Evolutionary conservation across 64 coral and sea anemone species (phyloP), one percentile per base, ranked within the genome.

Genomic region (Montipora efflorescens): DNA sequence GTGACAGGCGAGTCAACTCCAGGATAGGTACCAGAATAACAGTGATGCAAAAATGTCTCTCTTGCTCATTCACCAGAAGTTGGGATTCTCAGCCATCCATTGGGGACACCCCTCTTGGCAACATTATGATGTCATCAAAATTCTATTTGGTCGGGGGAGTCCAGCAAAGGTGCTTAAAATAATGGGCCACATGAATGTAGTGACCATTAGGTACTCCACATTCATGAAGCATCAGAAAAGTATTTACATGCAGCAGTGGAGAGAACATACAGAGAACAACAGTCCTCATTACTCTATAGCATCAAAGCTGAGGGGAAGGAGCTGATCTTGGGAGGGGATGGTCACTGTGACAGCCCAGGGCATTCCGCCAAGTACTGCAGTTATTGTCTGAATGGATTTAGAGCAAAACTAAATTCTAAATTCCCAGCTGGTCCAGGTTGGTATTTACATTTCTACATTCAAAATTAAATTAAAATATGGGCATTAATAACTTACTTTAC

Each of bases 131-230:
- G 88, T 90, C 73, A 13, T 77, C 48, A 62, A 21, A 64, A 90
- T 90, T 5, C 64, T 90, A 2, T 90, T 90, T 89, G 87, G 73
- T 58, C 73, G 87, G 2, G 75, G 58, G n/a, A 90, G 88, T 21
- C 88, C 88, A 62, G 51, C 88, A 8, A 90, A 90, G 48, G 57
- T 90, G 5, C 47, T 90, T 20, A 90, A 79, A 68, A 90, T 90
- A 48, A 48, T 90, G 51, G 67, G 46, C 10, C 88, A 90, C 58
- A 90, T 90, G 76, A 90, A 90, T 79, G 76, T 90, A 14, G 10
- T 51, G 3, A 69, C 88, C 44, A 90, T 90, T 48, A 22, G 25
- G 3, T 80, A 90, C 20, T 90, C 88, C 11, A 90, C 88, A 79
- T 90, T 90, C 45, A 90, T 90, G 88, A 16, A 62, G 4, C 59